Evolutionary conservation across 2,113 vertebrate species (phyloP), one percentile per base, ranked within the genome.

Genomic region (Leuciscus idus): DNA sequence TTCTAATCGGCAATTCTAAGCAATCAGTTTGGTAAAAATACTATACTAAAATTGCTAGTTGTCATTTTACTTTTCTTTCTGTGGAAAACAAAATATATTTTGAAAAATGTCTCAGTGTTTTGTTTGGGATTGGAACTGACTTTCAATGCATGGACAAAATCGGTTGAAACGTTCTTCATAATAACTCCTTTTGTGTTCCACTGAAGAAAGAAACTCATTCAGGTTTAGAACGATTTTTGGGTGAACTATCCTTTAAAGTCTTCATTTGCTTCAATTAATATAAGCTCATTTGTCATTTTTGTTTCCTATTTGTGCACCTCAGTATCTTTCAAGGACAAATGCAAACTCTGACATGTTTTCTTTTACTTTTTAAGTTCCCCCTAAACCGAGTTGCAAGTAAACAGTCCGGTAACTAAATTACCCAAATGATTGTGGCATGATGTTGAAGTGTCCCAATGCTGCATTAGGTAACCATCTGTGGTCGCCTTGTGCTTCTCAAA

Each of bases 351-450:
- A 74, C 43, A n/a, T 48, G 43, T 74, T 43, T 72, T 72, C 9
- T 39, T 72, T 43, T 0, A 48, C 72, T 75, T 75, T 48, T 23
- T 48, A 28, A 28, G 13, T 26, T 48, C 12, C 72, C 39, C 23
- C 23, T 15, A 74, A 74, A 4, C n/a, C 72, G 13, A 28, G 43
- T 43, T 75, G 72, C 72, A 26, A 75, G 72, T 55, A 83, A 64
- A 39, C 72, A 72, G 7, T 43, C 10, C 55, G 30, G 33, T 85
- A 81, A 84, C 46, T 72, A 23, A 83, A 87, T 79, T 72, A 52
- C 43, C 43, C 48, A 73, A 87, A 73, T 78, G 39, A 87, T 13
- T 33, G 62, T 33, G 86, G 36, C 68, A n/a, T 62, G 59, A 70
- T 68, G 75, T 64, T 64, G 84, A 87, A 61, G 55, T 62, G 57